Evolutionary conservation across 2,888 invertebrate genomes (phyloP).

Genomic region (Protodeltote pygarga): DNA sequence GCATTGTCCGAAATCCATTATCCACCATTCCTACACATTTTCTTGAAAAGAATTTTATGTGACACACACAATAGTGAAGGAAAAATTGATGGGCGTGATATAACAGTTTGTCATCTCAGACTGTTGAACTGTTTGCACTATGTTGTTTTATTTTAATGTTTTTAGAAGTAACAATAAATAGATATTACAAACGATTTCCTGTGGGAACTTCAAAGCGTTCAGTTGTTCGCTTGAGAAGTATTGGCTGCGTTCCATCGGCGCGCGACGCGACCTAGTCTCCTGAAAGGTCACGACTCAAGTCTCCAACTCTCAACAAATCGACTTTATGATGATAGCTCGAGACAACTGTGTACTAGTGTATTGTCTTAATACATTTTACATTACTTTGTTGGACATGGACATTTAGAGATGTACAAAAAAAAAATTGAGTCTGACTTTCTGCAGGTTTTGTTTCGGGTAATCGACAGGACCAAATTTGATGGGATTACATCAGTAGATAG

Average conservation of each 20-base stretch:
- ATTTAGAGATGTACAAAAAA: too few species aligned
- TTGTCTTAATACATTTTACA: neutral
- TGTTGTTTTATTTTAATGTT: constrained; percentile 24
- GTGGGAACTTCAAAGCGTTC: constrained; percentile 53
- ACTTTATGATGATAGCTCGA: constrained; percentile 16
- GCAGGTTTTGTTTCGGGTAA: too few species aligned
- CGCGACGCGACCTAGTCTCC: constrained; percentile 46
- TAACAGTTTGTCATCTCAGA: neutral
- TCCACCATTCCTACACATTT: constrained; percentile 14
- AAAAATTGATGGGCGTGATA: constrained; percentile 5
- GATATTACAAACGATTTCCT: constrained; percentile 54
- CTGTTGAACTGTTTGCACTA: constrained; percentile 9
- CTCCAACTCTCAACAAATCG: constrained; percentile 20
- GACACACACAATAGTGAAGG: constrained; percentile 8
- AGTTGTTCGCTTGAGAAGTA: constrained; percentile 25
- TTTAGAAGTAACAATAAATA: constrained; percentile 41
- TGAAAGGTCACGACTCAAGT: constrained; percentile 61
- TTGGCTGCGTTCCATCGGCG: constrained; percentile 59
- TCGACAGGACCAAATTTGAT: too few species aligned
- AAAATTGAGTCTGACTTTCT: too few species aligned
- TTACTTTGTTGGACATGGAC: too few species aligned
- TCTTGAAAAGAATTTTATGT: constrained; percentile 13
- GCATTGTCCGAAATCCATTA: constrained; percentile 25
- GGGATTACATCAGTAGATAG: too few species aligned
- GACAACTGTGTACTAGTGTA: constrained; percentile 2